Evolutionary conservation across 2,888 invertebrate species (phyloP).

Genomic region (Catocala fraxini): DNA sequence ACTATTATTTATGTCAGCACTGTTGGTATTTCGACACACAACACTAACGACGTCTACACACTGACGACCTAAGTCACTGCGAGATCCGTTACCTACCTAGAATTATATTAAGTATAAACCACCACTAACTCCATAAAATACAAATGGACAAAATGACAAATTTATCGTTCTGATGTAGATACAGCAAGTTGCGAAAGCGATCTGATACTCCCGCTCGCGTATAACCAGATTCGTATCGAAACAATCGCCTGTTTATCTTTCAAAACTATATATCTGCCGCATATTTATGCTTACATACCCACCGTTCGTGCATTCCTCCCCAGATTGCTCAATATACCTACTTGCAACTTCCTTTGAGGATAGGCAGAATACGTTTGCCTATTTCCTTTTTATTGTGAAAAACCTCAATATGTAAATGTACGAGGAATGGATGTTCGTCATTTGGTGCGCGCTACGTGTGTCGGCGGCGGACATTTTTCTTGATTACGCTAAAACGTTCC

Average conservation of each 20-base stretch:
- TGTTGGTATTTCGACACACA: no score
- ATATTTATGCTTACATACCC: neutral
- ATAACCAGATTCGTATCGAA: conserved; percentile 2
- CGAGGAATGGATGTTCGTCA: conserved; percentile 24
- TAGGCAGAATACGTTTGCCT: conserved; percentile 26
- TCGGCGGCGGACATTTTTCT: conserved; percentile 21
- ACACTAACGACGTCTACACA: no score
- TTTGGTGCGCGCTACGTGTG: conserved; percentile 25
- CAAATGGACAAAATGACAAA: neutral
- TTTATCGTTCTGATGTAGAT: neutral
- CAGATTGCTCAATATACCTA: conserved; percentile 9
- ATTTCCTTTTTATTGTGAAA: conserved; percentile 34
- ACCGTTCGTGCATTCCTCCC: neutral
- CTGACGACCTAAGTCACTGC: no score
- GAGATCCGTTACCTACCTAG: no score
- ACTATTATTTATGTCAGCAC: no score
- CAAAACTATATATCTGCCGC: conserved; percentile 10
- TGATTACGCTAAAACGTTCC: conserved; percentile 38
- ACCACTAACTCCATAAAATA: neutral
- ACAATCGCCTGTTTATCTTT: conserved; percentile 8
- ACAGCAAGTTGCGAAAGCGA: neutral
- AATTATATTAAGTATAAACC: no score
- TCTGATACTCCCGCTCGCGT: neutral
- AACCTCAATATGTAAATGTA: conserved; percentile 39
- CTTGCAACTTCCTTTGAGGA: conserved; percentile 15